Conservation (phyloP, 1,140 invertebrate species). For the Heliconius hewitsoni region DNA sequence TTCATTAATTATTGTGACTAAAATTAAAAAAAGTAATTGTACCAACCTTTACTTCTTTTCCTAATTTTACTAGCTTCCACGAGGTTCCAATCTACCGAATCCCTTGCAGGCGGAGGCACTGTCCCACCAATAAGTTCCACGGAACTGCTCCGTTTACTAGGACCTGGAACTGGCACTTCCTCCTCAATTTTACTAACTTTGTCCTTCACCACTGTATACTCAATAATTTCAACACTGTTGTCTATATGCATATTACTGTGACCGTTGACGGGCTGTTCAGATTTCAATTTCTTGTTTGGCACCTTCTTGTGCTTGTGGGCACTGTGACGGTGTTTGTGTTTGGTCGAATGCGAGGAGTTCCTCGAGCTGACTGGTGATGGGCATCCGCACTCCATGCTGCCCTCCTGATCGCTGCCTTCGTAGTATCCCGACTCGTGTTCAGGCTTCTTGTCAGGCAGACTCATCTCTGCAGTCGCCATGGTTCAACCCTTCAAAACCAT, state of each 20-base stretch:
- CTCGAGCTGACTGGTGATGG: constrained; percentile 74
- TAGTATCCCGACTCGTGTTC: constrained; percentile 80
- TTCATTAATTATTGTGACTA: background rate
- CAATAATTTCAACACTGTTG: constrained; percentile 73
- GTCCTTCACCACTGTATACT: constrained; percentile 61
- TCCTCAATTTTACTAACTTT: constrained; percentile 50
- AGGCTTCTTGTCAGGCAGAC: constrained; percentile 75
- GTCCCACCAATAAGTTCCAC: constrained; percentile 72
- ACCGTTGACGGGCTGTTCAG: constrained; percentile 65
- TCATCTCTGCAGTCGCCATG: constrained; percentile 78
- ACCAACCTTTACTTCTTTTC: constrained; percentile 74
- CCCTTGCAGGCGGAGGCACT: constrained; percentile 67
- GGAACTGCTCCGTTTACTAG: constrained; percentile 71
- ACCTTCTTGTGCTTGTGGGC: constrained; percentile 67
- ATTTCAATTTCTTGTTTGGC: constrained; percentile 59
- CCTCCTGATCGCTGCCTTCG: constrained; percentile 78
- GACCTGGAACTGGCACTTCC: constrained; percentile 50
- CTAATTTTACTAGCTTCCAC: constrained; percentile 78
- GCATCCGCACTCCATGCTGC: constrained; percentile 75
- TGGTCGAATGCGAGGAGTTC: constrained; percentile 71
- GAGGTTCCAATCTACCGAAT: constrained; percentile 74
- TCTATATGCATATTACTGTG: constrained; percentile 50
- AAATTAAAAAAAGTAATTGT: background rate
- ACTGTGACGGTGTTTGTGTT: constrained; percentile 66
- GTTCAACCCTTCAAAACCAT: constrained; percentile 67